Evolutionary conservation across 2,888 invertebrate genomes (phyloP).

Genomic region (Lasioglossum malachurum): DNA sequence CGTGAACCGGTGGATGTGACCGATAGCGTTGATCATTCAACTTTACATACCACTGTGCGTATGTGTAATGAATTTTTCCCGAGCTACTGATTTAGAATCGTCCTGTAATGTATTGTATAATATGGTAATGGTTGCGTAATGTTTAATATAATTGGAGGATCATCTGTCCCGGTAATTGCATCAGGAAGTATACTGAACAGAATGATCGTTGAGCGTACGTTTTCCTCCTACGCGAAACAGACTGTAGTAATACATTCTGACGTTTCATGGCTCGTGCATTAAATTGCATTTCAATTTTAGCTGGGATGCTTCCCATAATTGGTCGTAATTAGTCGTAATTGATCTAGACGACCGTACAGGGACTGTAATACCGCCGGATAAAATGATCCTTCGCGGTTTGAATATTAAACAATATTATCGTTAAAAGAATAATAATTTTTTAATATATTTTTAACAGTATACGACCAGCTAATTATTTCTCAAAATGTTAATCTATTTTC

Average conservation of each 20-base stretch:
- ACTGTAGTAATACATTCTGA: background rate
- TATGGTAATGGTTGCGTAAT: background rate
- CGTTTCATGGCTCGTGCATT: background rate
- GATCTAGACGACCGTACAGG: background rate
- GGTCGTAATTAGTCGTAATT: background rate
- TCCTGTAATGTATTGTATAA: background rate
- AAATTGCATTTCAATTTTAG: background rate
- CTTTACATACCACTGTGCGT: background rate
- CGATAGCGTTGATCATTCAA: background rate
- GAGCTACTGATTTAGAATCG: background rate
- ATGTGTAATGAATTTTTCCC: background rate
- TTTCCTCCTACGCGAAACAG: background rate
- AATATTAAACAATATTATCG: background rate
- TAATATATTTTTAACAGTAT: too few relatives aligned
- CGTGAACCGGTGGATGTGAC: background rate
- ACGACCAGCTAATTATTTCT: background rate
- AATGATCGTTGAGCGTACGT: background rate
- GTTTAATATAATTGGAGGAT: slow-evolving; percentile 8
- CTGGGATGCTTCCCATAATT: background rate
- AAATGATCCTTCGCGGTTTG: background rate
- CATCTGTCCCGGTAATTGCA: background rate
- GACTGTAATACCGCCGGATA: background rate
- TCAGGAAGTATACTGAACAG: background rate
- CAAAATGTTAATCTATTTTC: background rate
- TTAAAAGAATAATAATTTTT: too few relatives aligned